Evolutionary conservation across 2,797 vertebrate species (phyloP).

Genomic region (Acropternis orthonyx): DNA sequence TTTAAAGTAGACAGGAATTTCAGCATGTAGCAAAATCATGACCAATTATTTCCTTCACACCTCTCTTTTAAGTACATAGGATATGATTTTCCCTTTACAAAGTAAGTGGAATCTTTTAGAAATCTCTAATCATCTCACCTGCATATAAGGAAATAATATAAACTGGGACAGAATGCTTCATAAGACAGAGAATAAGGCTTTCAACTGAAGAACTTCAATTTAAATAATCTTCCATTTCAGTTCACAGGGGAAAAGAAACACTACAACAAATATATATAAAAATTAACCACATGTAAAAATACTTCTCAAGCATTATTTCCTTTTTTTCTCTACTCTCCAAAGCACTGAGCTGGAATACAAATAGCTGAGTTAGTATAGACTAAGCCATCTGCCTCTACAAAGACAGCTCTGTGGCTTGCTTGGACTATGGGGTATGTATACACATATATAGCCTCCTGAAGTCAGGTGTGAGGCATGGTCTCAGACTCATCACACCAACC

Average conservation of each 20-base stretch:
- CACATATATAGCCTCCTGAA: rapidly evolving
- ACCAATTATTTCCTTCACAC: background rate
- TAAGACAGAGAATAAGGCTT: background rate
- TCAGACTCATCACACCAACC: background rate
- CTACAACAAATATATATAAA: background rate
- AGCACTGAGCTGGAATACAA: background rate
- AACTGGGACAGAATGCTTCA: background rate
- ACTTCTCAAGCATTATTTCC: background rate
- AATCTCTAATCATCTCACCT: background rate
- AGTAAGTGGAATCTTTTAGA: background rate
- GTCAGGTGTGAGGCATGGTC: background rate
- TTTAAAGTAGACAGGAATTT: background rate
- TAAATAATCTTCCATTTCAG: background rate
- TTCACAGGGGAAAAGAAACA: background rate
- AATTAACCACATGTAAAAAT: background rate
- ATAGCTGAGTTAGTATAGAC: background rate
- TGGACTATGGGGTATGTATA: background rate
- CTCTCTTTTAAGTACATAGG: background rate
- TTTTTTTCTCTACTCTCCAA: background rate
- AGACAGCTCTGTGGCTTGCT: background rate
- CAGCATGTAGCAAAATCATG: background rate
- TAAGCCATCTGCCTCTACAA: background rate
- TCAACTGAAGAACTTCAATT: background rate
- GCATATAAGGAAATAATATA: background rate
- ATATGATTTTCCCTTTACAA: background rate